Evolutionary conservation across 2,113 vertebrate species (phyloP).

Genomic region (Onychorhynchus coronatus): DNA sequence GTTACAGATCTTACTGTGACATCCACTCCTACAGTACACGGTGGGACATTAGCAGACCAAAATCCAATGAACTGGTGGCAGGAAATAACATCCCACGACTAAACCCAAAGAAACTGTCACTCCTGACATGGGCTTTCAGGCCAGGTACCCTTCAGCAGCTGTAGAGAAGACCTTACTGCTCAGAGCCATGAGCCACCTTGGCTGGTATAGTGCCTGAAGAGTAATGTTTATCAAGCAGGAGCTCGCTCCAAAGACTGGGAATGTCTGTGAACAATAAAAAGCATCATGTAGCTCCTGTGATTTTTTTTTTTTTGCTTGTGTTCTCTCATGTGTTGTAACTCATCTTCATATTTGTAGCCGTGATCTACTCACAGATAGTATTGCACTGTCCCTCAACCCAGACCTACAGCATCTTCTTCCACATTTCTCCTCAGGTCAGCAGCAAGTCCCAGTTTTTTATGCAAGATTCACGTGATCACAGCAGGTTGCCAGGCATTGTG

Average conservation of each 20-base stretch:
- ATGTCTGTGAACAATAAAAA: not conserved
- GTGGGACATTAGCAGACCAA: not conserved
- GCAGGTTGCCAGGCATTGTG: not conserved
- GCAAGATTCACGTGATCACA: not conserved
- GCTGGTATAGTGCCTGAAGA: not conserved
- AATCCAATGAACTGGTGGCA: not conserved
- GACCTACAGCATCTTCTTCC: not conserved
- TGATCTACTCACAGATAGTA: not conserved
- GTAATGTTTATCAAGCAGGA: not conserved
- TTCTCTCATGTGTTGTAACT: not conserved
- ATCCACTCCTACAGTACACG: not conserved
- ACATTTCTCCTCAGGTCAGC: not conserved
- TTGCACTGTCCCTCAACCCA: not conserved
- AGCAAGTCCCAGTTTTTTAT: not conserved
- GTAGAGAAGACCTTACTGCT: not conserved
- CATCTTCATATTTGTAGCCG: not conserved
- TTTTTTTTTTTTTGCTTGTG: not conserved
- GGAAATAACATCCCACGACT: not conserved
- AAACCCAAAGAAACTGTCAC: not conserved
- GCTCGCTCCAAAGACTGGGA: not conserved
- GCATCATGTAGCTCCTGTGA: not conserved
- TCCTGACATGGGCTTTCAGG: not conserved
- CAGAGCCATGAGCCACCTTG: accelerated
- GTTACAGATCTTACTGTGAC: not conserved
- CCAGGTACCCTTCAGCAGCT: not conserved